phyloP scores from a whole-genome alignment of 2,888 invertebrate genomes.

The Tetanocera ferruginea region DNA sequence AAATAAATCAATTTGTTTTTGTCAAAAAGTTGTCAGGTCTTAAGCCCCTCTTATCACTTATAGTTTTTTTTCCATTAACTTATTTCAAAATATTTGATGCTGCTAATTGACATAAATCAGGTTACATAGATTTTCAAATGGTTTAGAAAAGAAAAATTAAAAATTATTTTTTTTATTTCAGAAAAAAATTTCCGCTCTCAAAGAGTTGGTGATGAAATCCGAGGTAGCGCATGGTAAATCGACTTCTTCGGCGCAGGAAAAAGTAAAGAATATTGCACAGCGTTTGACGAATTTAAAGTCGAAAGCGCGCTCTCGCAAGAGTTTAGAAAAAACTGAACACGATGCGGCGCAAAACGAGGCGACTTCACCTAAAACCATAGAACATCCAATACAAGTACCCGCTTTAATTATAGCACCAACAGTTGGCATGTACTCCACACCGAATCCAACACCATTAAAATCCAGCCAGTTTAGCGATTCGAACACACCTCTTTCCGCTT shows the following conservation, averaged over 20 bases:
- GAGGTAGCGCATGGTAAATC: slow-evolving; percentile 61
- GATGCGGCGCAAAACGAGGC: neutral
- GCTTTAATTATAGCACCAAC: neutral
- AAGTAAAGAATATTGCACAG: slow-evolving; percentile 63
- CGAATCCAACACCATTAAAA: slow-evolving; percentile 43
- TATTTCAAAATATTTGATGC: neutral
- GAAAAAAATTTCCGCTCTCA: slow-evolving; percentile 64
- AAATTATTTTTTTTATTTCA: too few species aligned
- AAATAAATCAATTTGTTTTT: too few species aligned
- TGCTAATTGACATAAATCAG: neutral
- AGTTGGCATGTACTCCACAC: slow-evolving; percentile 32
- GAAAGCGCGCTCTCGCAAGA: slow-evolving; percentile 59
- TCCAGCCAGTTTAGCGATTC: slow-evolving; percentile 27
- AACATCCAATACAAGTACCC: slow-evolving; percentile 4
- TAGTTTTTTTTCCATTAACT: neutral
- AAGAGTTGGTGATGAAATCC: slow-evolving; percentile 62
- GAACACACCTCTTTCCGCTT: slow-evolving; percentile 18
- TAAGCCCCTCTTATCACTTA: too few species aligned
- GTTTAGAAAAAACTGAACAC: slow-evolving; percentile 44
- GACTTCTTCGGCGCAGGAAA: slow-evolving; percentile 61
- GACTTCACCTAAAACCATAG: neutral
- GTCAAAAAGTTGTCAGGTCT: too few species aligned
- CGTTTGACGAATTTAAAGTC: slow-evolving; percentile 60
- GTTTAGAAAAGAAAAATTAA: neutral
- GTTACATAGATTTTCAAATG: neutral